Evolutionary conservation across 64 coral and sea anemone species (phyloP).

Genomic region (Hydrozoanthus tunicans): DNA sequence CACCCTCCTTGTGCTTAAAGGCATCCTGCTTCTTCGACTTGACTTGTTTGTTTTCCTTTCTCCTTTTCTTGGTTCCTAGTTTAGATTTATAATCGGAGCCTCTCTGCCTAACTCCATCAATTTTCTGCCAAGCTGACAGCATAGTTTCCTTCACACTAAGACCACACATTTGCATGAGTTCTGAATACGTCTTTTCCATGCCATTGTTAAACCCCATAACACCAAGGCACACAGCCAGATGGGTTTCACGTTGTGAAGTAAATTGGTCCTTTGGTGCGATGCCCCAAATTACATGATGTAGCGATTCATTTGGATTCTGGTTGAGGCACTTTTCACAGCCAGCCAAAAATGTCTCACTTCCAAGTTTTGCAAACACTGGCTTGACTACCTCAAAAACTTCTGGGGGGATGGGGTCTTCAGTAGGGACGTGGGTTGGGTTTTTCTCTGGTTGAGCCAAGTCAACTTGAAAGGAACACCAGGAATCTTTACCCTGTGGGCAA

Average conservation of each 20-base stretch:
- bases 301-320: constrained; percentile 63
- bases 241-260: constrained; percentile 35
- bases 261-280: constrained; percentile 67
- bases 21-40: constrained; percentile 61
- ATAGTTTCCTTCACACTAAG: constrained; percentile 26
- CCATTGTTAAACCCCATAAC: constrained; percentile 49
- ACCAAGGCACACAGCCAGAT: constrained; percentile 54
- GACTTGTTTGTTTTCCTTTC: constrained; percentile 14
- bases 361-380: constrained; percentile 57
- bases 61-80: not conserved
- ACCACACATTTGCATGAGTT: constrained; percentile 22
- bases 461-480: constrained; percentile 59
- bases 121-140: constrained; percentile 7
- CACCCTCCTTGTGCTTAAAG: constrained; percentile 66
- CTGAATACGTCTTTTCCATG: not conserved
- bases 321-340: constrained; percentile 65
- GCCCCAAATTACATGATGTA: constrained; percentile 79
- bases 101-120: constrained; percentile 14
- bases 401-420: constrained; percentile 47
- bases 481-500: constrained; percentile 27
- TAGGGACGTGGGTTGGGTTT: constrained; percentile 21
- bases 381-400: constrained; percentile 49
- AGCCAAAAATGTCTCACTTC: constrained; percentile 33
- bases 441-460: constrained; percentile 16
- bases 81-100: not conserved